Base-by-base conservation (phyloP, 2,888 invertebrate genomes). In the Philereme vetulata region DNA sequence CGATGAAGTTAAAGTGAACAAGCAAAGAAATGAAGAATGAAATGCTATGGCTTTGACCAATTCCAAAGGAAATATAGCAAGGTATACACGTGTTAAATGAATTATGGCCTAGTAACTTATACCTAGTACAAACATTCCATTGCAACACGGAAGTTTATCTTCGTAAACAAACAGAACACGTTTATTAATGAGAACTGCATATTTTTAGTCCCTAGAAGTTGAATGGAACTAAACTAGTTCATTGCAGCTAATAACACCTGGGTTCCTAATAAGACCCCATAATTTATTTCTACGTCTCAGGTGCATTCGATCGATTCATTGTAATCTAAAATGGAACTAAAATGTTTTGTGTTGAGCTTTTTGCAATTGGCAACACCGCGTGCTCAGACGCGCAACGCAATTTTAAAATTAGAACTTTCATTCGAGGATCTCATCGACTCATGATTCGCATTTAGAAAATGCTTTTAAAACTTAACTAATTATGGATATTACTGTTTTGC, bases 341-440 rank as follows among this genome's bases (percentile, higher is more conserved):
- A 58, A 47, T 35, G 47, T 52, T 60, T 63, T 46, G 51, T 42
- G 51, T 55, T 60, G 46, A 33, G 38, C 60, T 59, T 64, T 66
- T 67, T 67, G 67, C 62, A 70, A 53, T 64, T 63, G 67, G 66
- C 66, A 68, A 68, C 66, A 67, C 64, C 44, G 62, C 62, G 52
- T 64, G 64, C 66, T 49, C 70, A 68, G 67, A 62, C 68, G 66
- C 61, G 61, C 62, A 65, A 60, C 51, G 43, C 57, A 33, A 48
- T 10, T 67, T 60, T 67, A 69, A 67, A 64, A 52, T 66, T 69
- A 69, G 67, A 69, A 64, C 62, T 60, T 48, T 45, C 51, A 58
- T 60, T 60, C 51, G 54, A 64, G 52, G 21, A 52, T 56, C 53
- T 64, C 59, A 64, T 58, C 58, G 44, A 57, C 52, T 53, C 60